Percentiles rank a stretch among this genome's conserved stretches.
These are phyloP conservation scores for Sarcophaga rosellei DNA, from an alignment of 2,888 invertebrate species.

Conservation along the genomic window DNA sequence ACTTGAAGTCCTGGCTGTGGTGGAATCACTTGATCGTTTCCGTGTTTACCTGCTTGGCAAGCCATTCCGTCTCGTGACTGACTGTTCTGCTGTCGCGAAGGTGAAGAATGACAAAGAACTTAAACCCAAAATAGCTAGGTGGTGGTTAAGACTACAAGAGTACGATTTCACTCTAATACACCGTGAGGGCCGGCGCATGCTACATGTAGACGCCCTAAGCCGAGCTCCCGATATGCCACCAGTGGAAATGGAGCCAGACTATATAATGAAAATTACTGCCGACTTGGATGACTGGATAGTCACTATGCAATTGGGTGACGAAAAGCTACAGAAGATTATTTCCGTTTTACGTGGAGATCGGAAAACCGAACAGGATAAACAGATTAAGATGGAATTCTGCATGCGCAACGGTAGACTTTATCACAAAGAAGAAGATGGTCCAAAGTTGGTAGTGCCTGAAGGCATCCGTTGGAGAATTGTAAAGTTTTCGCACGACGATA, in stretches of 20 bases:
- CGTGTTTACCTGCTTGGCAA: too few species aligned
- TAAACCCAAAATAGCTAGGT: constrained; percentile 12
- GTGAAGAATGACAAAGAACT: constrained; percentile 1
- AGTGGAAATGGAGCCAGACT: constrained; percentile 4
- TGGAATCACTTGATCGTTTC: too few species aligned
- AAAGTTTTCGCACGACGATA: background rate
- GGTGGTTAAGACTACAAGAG: constrained; percentile 49
- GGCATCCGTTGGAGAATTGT: background rate
- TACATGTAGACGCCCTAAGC: too few species aligned
- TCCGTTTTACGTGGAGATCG: background rate
- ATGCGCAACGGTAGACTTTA: constrained; percentile 33
- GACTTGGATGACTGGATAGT: constrained; percentile 58
- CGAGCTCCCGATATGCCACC: too few species aligned
- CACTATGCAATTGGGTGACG: constrained; percentile 59
- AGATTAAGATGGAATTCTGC: background rate
- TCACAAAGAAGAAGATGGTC: constrained; percentile 6
- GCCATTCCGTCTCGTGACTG: too few species aligned
- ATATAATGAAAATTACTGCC: constrained; percentile 35
- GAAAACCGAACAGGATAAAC: background rate
- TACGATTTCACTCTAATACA: background rate
- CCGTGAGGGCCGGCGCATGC: background rate
- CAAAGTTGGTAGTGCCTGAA: background rate
- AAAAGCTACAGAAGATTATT: constrained; percentile 14
- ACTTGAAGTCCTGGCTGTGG: too few species aligned
- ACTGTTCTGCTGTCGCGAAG: background rate